Base-by-base conservation (phyloP, 2,113 vertebrate species). In the Arvicanthis niloticus region DNA sequence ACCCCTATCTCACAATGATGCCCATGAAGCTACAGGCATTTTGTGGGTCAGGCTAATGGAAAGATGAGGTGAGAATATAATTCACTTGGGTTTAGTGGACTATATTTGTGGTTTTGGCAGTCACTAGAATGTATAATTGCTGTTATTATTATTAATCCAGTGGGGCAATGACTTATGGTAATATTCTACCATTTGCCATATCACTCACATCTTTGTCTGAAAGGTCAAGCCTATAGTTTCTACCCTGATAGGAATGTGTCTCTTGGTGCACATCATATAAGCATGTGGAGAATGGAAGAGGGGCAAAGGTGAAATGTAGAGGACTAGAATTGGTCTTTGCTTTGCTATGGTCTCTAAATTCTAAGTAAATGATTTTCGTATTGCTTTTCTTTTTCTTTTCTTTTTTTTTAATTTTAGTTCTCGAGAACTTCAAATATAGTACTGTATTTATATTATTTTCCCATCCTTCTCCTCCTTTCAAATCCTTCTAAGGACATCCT, bases 281-380 rank as follows among this genome's bases (percentile, higher is more conserved):
- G 34, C 67, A 13, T 42, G 6, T 85, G n/a, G 42, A 53, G 70
- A 78, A 70, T 58, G 31, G 22, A 84, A 21, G 87, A 91, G 40
- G 94, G 91, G 48, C 19, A 31, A 91, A 34, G 51, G 37, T 93
- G 70, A 93, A 88, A 76, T 80, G 19, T 68, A 17, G 1, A 62
- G 76, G 67, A 45, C 10, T 40, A 65, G 48, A 81, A 73, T 7
- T 73, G 51, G 45, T 60, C 53, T 93, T 6, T 92, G 45, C 42
- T 80, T 84, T 89, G 3, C 72, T 65, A 5, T 67, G 19, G 15
- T 78, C 67, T 96, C 31, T 96, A 90, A 89, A 90, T 93, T 95
- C 56, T 93, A 80, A 84, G 29, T 60, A 65, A 58, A 76, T 86
- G 73, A 45, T 91, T 40, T 67, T 68, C 45, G 51, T 37, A 34